Conservation (phyloP, 2,113 vertebrate genomes). For the Myanophis thanlyinensis region DNA sequence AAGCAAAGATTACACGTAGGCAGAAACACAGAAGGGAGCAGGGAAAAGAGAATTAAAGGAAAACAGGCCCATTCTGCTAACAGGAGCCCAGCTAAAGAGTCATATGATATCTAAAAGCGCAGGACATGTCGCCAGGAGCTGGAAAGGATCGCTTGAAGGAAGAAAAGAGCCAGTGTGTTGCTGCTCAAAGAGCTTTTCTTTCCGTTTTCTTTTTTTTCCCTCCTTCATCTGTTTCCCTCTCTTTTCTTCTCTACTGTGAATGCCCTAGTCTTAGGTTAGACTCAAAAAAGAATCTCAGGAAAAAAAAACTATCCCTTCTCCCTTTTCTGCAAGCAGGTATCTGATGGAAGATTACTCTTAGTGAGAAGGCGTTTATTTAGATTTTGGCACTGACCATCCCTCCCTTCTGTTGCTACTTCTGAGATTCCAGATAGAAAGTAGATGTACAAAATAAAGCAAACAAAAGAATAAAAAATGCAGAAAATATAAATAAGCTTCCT, state of each 20-base stretch:
- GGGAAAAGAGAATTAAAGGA: conserved; percentile 74
- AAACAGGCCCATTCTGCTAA: conserved; percentile 80
- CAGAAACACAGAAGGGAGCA: conserved; percentile 57
- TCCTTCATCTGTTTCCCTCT: conserved; percentile 30
- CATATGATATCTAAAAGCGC: conserved; percentile 85
- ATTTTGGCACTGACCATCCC: conserved; percentile 34
- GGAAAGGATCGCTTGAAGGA: conserved; percentile 81
- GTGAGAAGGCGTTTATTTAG: conserved; percentile 37
- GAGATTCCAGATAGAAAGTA: conserved; percentile 27
- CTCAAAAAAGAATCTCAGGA: conserved; percentile 62
- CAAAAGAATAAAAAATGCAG: conserved; percentile 8
- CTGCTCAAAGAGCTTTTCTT: conserved; percentile 85
- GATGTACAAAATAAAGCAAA: conserved; percentile 27
- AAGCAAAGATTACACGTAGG: conserved; percentile 65
- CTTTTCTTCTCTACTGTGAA: conserved; percentile 71
- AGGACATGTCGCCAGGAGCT: conserved; percentile 81
- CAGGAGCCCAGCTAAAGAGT: conserved; percentile 82
- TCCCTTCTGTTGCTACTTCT: conserved; percentile 31
- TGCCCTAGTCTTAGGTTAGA: conserved; percentile 75
- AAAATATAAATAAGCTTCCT: conserved; percentile 37
- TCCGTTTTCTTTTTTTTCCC: conserved; percentile 42
- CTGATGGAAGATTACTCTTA: conserved; percentile 58
- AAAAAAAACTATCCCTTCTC: conserved; percentile 71
- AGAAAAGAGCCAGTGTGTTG: conserved; percentile 84
- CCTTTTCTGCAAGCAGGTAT: conserved; percentile 59